phyloP scores from a whole-genome alignment of 2,113 vertebrate genomes.

The Dipodomys spectabilis region DNA sequence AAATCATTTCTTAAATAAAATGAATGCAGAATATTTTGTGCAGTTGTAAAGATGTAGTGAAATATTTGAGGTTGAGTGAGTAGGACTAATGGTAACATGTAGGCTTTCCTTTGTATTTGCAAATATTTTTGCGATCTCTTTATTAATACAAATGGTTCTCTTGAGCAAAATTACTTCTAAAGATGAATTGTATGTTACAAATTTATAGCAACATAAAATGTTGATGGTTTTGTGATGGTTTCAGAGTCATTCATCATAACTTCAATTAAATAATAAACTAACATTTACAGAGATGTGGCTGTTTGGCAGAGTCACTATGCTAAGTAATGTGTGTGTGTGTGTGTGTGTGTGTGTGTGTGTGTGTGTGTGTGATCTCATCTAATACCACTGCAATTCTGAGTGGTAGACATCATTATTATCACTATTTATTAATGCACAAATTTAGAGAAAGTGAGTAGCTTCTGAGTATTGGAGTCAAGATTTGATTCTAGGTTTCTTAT shows the following conservation, averaged over 20 bases:
- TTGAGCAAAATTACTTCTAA: not conserved
- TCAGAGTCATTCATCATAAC: slow-evolving; percentile 1
- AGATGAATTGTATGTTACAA: not conserved
- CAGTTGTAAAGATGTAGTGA: not conserved
- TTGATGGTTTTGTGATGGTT: not conserved
- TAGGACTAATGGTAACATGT: not conserved
- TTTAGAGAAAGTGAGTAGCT: not conserved
- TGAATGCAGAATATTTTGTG: not conserved
- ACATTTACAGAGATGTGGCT: not conserved
- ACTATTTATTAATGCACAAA: not conserved
- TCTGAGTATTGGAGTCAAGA: not conserved
- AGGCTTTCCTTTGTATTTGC: not conserved
- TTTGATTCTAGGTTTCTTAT: not conserved
- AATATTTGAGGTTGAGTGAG: not conserved
- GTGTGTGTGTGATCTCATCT: not conserved
- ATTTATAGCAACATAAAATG: slow-evolving; percentile 10
- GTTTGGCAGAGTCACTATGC: not conserved
- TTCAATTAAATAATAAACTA: slow-evolving; percentile 29
- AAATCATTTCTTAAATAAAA: not conserved
- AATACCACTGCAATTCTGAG: not conserved
- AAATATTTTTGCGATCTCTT: not conserved
- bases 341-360: no score
- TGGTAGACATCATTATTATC: not conserved
- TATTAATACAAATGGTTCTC: slow-evolving; percentile 1
- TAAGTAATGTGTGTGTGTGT: not conserved